Percentiles rank a stretch among this genome's conserved stretches.
phyloP scores from a whole-genome alignment of 2,113 vertebrate genomes.

The Anoplopoma fimbria region DNA sequence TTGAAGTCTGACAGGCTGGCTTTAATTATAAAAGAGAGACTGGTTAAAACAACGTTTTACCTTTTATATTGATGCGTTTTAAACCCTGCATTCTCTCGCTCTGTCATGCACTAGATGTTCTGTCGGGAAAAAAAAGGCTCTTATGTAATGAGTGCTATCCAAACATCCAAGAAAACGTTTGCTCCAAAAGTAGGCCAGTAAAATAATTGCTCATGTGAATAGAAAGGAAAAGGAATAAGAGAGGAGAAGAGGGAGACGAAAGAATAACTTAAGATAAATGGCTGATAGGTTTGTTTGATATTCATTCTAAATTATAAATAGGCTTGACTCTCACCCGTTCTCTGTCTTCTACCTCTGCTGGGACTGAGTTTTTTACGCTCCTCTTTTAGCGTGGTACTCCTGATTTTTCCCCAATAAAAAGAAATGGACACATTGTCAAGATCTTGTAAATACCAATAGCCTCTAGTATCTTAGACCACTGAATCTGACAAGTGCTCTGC shows the following conservation, averaged over 20 bases:
- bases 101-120: conserved; percentile 50
- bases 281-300: conserved; percentile 70
- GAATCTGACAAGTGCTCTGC: conserved; percentile 4
- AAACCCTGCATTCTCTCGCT: conserved; percentile 39
- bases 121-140: conserved; percentile 28
- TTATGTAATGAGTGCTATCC: conserved; percentile 66
- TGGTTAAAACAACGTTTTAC: conserved; percentile 22
- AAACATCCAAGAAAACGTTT: conserved; percentile 70
- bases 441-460: conserved; percentile 31
- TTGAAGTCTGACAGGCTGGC: conserved; percentile 1
- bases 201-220: conserved; percentile 76
- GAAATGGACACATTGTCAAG: not conserved
- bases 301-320: conserved; percentile 64
- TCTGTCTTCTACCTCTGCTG: conserved; percentile 26
- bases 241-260: conserved; percentile 2
- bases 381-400: conserved; percentile 12
- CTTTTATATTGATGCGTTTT: conserved; percentile 10
- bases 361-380: conserved; percentile 1
- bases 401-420: not conserved
- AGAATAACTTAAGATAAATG: conserved; percentile 41
- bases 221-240: conserved; percentile 35
- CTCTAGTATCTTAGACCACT: not conserved
- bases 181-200: conserved; percentile 70
- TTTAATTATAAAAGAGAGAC: conserved; percentile 26
- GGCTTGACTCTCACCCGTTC: conserved; percentile 36